Base-by-base conservation (phyloP, 2,113 vertebrate genomes). In the Baryphthengus martii region DNA sequence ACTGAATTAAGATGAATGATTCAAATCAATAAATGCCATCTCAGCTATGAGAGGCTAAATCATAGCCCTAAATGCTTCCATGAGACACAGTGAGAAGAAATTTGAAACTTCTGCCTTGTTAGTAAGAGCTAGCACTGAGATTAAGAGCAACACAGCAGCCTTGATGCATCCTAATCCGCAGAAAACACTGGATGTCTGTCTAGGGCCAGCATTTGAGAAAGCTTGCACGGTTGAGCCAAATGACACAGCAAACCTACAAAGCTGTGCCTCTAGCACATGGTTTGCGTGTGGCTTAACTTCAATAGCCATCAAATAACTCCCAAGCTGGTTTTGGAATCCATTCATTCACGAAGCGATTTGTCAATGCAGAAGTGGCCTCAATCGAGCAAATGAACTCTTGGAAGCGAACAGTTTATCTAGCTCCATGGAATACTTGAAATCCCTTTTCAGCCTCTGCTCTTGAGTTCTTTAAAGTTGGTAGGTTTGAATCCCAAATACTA, bases 221-320 rank as follows among this genome's bases (percentile, higher is more conserved):
- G 65, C 49, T 44, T 25, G 33, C 21, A 39, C 52, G 50, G 61
- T 40, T 26, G 11, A 3, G 33, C 87, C 88, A 95, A 90, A 80
- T 29, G 11, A 67, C 73, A 83, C n/a, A 85, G 88, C 67, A 88
- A 94, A 78, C 49, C 72, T 85, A 92, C 85, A 89, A 90, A 96
- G 91, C 85, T 45, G 52, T 74, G 80, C 59, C 76, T 81, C 73
- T 8, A 87, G 88, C 85, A 84, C 44, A 58, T 40, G 70, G 75
- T 52, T 63, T 90, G 72, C 52, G 37, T 3, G 19, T 71, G 90
- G 59, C 65, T 52, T 49, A 47, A 88, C 83, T 94, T 97, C 90
- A 95, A 89, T 18, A 91, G 80, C 89, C 87, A 83, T 58, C 85
- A 3, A 89, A 61, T 52, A 94, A 90, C 62, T 92, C 79, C 67